A percentile compares a stretch with the other conserved stretches of the same genome.
Conservation (phyloP, 2,888 invertebrate genomes). For the Lasioglossum leucozonium region DNA sequence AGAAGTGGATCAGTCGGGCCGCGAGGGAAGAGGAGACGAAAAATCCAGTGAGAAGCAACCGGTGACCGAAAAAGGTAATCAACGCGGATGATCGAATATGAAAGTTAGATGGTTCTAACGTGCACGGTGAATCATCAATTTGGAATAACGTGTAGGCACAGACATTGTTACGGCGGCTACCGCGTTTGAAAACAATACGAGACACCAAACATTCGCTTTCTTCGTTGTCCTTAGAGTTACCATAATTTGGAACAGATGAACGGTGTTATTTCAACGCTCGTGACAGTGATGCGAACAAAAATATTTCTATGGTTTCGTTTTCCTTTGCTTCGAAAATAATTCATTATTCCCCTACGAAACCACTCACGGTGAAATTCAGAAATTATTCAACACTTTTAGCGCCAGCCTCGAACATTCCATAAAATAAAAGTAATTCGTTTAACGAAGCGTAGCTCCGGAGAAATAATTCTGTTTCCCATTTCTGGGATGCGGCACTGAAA, state of each 20-base stretch:
- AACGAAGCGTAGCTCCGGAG: not conserved
- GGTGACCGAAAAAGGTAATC: conserved; percentile 56
- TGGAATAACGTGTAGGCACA: conserved; percentile 60
- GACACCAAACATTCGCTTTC: not conserved
- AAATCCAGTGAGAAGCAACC: conserved; percentile 21
- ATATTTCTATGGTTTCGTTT: not conserved
- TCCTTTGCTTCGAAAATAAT: not conserved
- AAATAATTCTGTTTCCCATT: not conserved
- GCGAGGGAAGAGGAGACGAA: conserved; percentile 38
- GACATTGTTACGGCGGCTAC: conserved; percentile 39
- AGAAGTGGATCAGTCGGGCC: not conserved
- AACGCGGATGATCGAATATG: conserved; percentile 47
- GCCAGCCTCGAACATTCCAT: not conserved
- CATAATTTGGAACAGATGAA: not conserved
- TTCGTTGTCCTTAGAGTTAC: not conserved
- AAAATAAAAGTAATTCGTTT: not conserved
- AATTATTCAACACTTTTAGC: not conserved
- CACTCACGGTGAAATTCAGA: not conserved
- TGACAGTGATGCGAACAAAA: not conserved
- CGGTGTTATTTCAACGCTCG: not conserved
- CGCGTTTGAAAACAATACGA: not conserved
- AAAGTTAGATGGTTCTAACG: conserved; percentile 40
- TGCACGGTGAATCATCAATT: conserved; percentile 60
- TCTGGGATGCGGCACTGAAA: not conserved
- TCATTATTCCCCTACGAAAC: not conserved